Conservation (phyloP, 2,888 invertebrate species). For the Cataglyphis rosenhaueri region DNA sequence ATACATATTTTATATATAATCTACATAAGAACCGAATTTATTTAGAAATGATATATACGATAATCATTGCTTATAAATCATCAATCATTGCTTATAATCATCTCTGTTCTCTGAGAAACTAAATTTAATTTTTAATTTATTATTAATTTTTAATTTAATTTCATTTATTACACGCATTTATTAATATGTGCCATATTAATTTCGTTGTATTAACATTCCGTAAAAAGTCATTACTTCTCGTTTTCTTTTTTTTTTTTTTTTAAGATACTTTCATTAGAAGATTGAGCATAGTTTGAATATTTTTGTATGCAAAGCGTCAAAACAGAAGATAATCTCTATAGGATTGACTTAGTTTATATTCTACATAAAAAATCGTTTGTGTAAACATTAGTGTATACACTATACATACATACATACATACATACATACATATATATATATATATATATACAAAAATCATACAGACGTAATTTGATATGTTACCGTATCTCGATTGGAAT, state of each 20-base stretch:
- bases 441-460: constrained; percentile 20
- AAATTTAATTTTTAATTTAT: neutral
- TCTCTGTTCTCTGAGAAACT: neutral
- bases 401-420: too few relatives aligned
- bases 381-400: constrained; percentile 14
- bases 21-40: neutral
- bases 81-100: neutral
- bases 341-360: constrained; percentile 34
- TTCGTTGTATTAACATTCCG: neutral
- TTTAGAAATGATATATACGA: neutral
- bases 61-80: neutral
- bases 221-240: neutral
- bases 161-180: neutral
- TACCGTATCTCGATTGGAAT: constrained; percentile 27
- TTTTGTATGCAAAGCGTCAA: constrained; percentile 8
- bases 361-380: constrained; percentile 21
- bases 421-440: too few relatives aligned
- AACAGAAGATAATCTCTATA: constrained; percentile 8
- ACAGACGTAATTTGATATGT: constrained; percentile 22
- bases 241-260: neutral
- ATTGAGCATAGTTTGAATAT: neutral
- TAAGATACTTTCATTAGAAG: neutral
- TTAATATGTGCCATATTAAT: neutral
- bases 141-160: neutral
- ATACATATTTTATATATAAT: neutral